These are phyloP conservation scores for Chauna torquata DNA, from an alignment of 2,113 vertebrate genomes.

Conservation along the genomic window DNA sequence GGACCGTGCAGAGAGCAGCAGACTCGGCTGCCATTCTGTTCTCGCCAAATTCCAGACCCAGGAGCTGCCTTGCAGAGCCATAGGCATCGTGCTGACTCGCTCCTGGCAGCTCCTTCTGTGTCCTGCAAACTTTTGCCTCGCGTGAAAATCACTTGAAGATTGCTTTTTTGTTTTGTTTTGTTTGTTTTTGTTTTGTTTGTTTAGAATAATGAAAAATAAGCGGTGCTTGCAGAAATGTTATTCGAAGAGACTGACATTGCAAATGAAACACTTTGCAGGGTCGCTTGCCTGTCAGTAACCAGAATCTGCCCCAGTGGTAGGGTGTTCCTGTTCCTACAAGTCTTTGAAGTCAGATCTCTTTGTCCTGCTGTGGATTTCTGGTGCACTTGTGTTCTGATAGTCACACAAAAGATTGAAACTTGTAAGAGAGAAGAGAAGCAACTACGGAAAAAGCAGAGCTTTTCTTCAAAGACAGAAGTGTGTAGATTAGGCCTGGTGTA, in stretches of 20 bases:
- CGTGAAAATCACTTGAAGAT: not conserved
- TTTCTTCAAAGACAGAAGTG: not conserved
- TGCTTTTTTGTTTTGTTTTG: not conserved
- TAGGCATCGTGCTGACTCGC: rapidly evolving
- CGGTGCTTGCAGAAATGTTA: not conserved
- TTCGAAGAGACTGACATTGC: not conserved
- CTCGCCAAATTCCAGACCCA: not conserved
- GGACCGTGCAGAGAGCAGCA: not conserved
- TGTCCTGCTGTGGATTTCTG: not conserved
- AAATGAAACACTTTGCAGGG: not conserved
- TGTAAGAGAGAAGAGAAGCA: not conserved
- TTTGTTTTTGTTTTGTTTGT: not conserved
- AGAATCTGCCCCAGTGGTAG: not conserved
- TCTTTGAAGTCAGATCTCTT: not conserved
- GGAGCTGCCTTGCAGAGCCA: not conserved
- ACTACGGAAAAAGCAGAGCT: not conserved
- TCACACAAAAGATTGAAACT: not conserved
- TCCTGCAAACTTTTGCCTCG: not conserved
- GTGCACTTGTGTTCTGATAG: not conserved
- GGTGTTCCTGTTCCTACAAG: not conserved
- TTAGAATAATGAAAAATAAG: not conserved
- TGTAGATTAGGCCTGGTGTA: not conserved
- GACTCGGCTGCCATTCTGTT: not conserved
- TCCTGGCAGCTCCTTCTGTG: not conserved
- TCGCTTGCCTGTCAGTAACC: not conserved